A percentile compares a stretch with the other conserved stretches of the same genome.
These are phyloP conservation scores for Disparrhopalites patrizii DNA, from an alignment of 2,888 invertebrate genomes.

Conservation along the genomic window DNA sequence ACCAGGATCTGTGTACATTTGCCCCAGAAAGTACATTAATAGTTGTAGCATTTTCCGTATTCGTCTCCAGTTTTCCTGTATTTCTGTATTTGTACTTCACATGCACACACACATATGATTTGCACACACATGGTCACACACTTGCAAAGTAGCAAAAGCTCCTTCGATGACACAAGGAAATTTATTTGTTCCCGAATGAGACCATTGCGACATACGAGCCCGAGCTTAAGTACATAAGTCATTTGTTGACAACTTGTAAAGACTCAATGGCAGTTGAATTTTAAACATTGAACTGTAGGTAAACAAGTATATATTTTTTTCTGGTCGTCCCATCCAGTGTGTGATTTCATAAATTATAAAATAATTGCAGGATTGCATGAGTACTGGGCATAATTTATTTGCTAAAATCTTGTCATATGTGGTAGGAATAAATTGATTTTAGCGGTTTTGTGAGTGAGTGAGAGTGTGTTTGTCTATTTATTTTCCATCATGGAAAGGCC, in stretches of 20 bases:
- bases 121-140: background rate
- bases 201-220: too few species aligned
- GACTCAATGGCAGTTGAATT: too few species aligned
- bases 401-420: background rate
- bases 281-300: background rate
- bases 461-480: too few species aligned
- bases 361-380: conserved; percentile 1
- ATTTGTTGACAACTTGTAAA: background rate
- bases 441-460: background rate
- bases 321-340: too few species aligned
- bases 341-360: background rate
- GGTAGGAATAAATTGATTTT: background rate
- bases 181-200: too few species aligned
- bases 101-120: background rate
- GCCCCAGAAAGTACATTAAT: too few species aligned
- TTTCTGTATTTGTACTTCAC: too few species aligned
- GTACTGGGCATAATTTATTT: background rate
- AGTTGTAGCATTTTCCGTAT: too few species aligned
- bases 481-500: background rate
- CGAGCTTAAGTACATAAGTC: conserved; percentile 1
- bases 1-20: too few species aligned
- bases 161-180: too few species aligned
- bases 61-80: too few species aligned
- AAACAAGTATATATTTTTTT: too few species aligned
- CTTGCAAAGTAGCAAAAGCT: background rate